Base-by-base conservation (phyloP, 2,888 invertebrate genomes). In the Baronia brevicornis region DNA sequence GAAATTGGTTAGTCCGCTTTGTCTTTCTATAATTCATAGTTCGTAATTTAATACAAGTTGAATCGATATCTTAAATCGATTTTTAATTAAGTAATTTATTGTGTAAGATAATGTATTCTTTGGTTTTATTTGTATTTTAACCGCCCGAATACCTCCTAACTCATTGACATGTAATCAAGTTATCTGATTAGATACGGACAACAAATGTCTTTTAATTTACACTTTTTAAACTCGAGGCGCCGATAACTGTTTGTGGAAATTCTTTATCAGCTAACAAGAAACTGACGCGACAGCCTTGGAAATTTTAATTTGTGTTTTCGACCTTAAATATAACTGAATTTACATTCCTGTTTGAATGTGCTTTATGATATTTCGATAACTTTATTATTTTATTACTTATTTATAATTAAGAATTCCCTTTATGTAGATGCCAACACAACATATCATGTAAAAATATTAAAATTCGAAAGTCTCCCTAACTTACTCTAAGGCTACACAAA, bases 1-100 rank as follows among this genome's bases (percentile, higher is more conserved):
- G 60, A 82, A 80, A 57, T 57, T 82, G 80, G 82, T 82, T 55
- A 73, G 80, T 75, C 42, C 42, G 39, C 39, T 57, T 52, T 51
- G 52, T 44, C 51, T 52, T 61, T 54, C 51, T 47, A 50, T 32
- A 27, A 25, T 20, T n/a, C n/a, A n/a, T n/a, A n/a, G n/a, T n/a
- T 28, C n/a, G 10, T 17, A 17, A 17, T 5, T 17, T 17, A 17
- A 4, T 17, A 17, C 6, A 5, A 6, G 17, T 6, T 14, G 3
- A 12, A 15, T 3, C 14, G 17, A 8, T 8, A 18, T 13, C 17
- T 7, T 4, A 18, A 18, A 11, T 22, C 14, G 15, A 33, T 33
- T 33, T 6, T 17, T 22, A 18, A 27, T 12, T 11, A 24, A 13
- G 23, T 10, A 5, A 9, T 33, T 5, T 14, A 23, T 33, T 13